Evolutionary conservation across 2,888 invertebrate species (phyloP), one percentile per base, ranked within the genome.

Genomic region (Aspidiotus destructor): DNA sequence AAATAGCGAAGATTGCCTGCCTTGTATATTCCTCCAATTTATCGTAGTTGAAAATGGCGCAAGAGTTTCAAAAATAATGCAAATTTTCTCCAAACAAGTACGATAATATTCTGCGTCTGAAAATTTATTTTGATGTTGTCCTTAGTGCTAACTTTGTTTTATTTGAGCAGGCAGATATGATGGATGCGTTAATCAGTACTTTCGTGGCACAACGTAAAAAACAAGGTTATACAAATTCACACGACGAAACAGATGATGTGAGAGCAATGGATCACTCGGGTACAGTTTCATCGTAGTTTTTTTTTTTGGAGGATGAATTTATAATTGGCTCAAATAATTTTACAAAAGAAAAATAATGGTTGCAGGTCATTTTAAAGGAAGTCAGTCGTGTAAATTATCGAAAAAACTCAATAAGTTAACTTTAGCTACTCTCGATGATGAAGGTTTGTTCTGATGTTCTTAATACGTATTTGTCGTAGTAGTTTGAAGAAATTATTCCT

Each of bases 21-120:
- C 95, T 9, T 95, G 94, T 77, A 82, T 97, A 71, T 94, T 95
- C 79, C 80, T 97, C 16, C 95, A 96, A 80, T 93, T 93, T 77
- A 84, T 86, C 79, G 84, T 89, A 0, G 84, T 87, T 0, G 89
- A 89, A 75, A 88, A 87, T 73, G 87, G 87, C 10, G 80, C 86
- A 17, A 79, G 87, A 58, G 87, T 89, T 52, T 89, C 88, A 53
- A 92, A 92, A 78, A 86, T 93, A 75, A 80, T 93, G 60, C 82
- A 83, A 75, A 77, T 80, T 73, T 80, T 80, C 74, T 85, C 86
- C 8, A 80, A 80, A 75, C 82, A 84, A 78, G 80, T 79, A 72
- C n/a, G 44, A 60, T 40, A 52, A 42, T 60, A 85, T 85, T 85
- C 85, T 0, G 83, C 83, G 76, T 88, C 86, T 81, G 76, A 76